Evolutionary conservation across 2,888 invertebrate species (phyloP), one percentile per base, ranked within the genome.

Genomic region (Falcaria lacertinaria): DNA sequence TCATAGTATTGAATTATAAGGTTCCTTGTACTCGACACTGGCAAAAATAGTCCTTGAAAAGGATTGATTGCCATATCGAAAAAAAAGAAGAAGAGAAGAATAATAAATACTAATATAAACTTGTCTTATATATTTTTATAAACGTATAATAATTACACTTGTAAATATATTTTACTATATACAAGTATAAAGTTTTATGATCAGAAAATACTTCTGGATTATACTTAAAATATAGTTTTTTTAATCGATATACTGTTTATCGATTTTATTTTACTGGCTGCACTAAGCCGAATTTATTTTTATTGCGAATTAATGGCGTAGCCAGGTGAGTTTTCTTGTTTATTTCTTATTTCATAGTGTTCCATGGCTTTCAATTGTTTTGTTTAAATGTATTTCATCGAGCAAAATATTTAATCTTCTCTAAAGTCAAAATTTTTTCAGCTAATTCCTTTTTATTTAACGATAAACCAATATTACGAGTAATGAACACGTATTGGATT

Each of bases 251-350:
- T 11, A 28, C 33, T 34, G 37, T 28, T 11, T 28, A 28, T 28
- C 28, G 28, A 28, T 28, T 11, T 22, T 22, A 22, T 50, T 42
- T 36, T 34, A 39, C 14, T 39, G 5, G 40, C 54, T 47, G 47
- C 70, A 64, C 74, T 61, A 62, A 42, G 47, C 44, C 52, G 62
- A 74, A 74, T 86, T 86, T 86, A 86, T 88, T 87, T 87, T 87
- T 89, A 87, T 81, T 89, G 83, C 87, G 88, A 87, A 89, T 86
- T 86, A 89, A 89, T 89, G 89, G 89, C 89, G 88, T 89, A 89
- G 89, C 87, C 86, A 87, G 88, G 89, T 89, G 81, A 88, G 89
- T 82, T 84, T 86, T 79, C 82, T 87, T 88, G 86, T 88, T 87
- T 87, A 83, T 89, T 85, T 87, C 85, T 73, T 80, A 78, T 78